phyloP scores from a whole-genome alignment of 2,888 invertebrate genomes.

The Clepsis dumicolana region DNA sequence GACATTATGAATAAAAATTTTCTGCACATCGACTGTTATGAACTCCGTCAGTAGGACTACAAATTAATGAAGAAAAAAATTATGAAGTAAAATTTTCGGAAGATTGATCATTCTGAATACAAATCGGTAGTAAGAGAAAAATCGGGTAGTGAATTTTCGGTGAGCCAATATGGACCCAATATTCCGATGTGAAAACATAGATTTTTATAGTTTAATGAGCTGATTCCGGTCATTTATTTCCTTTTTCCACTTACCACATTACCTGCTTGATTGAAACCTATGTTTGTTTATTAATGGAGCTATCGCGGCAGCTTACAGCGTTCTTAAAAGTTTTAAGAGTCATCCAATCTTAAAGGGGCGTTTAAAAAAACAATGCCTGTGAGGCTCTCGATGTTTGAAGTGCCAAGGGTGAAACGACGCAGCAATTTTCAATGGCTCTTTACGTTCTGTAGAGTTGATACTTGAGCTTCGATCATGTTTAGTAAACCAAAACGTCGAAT shows the following conservation, averaged over 20 bases:
- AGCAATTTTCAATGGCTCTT: conserved; percentile 38
- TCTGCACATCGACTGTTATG: too few relatives aligned
- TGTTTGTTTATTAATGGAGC: conserved; percentile 21
- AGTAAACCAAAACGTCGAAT: not conserved
- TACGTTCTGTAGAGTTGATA: conserved; percentile 27
- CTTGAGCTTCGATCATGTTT: conserved; percentile 3
- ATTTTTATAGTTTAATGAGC: not conserved
- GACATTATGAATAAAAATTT: too few relatives aligned
- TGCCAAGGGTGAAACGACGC: conserved; percentile 28
- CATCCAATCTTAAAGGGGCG: conserved; percentile 28
- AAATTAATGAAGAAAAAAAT: too few relatives aligned
- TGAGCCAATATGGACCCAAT: too few relatives aligned
- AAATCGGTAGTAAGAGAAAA: too few relatives aligned
- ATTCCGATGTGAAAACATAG: not conserved
- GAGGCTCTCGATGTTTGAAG: conserved; percentile 18
- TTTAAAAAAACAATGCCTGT: conserved; percentile 39
- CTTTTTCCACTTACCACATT: not conserved
- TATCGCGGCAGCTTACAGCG: conserved; percentile 14
- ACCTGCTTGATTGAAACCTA: not conserved
- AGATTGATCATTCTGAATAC: too few relatives aligned
- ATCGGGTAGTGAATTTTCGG: too few relatives aligned
- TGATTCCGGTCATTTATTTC: not conserved
- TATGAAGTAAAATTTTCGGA: too few relatives aligned
- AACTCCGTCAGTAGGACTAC: too few relatives aligned
- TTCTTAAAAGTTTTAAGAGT: conserved; percentile 19